Evolutionary conservation across 2,797 vertebrate species (phyloP).

Genomic region (Babyrousa celebensis): DNA sequence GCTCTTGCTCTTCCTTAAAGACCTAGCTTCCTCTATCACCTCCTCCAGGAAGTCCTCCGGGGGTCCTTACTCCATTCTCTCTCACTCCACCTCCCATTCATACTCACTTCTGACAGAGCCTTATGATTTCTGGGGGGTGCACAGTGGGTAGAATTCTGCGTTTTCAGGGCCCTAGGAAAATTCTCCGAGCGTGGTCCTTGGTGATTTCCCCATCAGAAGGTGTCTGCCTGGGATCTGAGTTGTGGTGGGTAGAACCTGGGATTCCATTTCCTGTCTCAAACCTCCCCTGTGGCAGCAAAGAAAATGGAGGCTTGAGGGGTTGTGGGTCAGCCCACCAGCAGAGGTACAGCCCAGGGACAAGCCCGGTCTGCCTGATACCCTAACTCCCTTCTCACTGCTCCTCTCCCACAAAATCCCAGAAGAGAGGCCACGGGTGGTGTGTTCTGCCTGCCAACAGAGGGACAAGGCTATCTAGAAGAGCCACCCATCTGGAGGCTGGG

Average conservation of each 20-base stretch:
- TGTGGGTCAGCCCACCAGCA: neutral
- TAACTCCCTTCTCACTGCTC: neutral
- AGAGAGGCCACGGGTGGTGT: fast-evolving
- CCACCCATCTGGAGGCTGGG: neutral
- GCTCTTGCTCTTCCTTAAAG: neutral
- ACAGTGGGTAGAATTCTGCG: neutral
- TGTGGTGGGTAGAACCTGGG: neutral
- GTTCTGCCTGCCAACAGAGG: too few relatives aligned
- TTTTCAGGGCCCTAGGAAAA: neutral
- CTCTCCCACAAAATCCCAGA: neutral
- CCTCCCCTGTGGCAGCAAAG: neutral
- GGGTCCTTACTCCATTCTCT: neutral
- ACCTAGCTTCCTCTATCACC: neutral
- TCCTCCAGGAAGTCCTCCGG: conserved; percentile 32
- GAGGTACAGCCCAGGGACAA: neutral
- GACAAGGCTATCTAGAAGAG: fast-evolving
- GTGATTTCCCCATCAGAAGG: neutral
- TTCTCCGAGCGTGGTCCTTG: neutral
- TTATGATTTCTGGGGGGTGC: neutral
- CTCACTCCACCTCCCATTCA: neutral
- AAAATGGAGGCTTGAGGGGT: neutral
- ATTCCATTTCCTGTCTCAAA: neutral
- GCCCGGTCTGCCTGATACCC: neutral
- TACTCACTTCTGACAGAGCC: neutral
- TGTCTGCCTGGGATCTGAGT: neutral